Conservation (phyloP, 2,888 invertebrate genomes). For the Crocallis elinguaria region DNA sequence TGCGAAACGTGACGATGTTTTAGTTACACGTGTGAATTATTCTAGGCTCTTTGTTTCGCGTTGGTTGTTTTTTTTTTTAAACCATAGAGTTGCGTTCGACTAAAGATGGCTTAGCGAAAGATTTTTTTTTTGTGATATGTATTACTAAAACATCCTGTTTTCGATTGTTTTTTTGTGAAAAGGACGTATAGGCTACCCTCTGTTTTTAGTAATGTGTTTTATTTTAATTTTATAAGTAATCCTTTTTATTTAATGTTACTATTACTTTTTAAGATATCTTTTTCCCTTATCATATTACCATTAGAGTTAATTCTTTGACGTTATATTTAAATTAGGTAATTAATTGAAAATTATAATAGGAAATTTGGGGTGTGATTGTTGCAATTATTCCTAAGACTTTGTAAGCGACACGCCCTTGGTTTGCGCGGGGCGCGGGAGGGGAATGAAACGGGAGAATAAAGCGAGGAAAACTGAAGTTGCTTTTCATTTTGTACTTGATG, state of each 20-base stretch:
- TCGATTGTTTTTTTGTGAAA: slow-evolving; percentile 4
- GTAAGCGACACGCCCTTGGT: not conserved
- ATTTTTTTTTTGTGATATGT: slow-evolving; percentile 1
- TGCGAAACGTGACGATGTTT: not conserved
- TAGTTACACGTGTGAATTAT: not conserved
- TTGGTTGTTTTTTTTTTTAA: too few relatives aligned
- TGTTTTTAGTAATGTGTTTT: slow-evolving; percentile 22
- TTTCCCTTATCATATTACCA: slow-evolving; percentile 69
- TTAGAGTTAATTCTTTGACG: slow-evolving; percentile 73
- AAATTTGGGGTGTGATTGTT: slow-evolving; percentile 31
- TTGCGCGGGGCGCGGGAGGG: not conserved
- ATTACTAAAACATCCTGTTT: slow-evolving; percentile 4
- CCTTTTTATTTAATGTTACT: slow-evolving; percentile 79
- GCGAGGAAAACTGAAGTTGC: slow-evolving; percentile 1
- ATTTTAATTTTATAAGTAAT: slow-evolving; percentile 43
- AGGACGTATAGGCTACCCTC: slow-evolving; percentile 12
- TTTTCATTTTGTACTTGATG: not conserved
- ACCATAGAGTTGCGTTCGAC: too few relatives aligned
- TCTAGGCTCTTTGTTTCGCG: too few relatives aligned
- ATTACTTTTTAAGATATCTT: slow-evolving; percentile 77
- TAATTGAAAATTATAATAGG: slow-evolving; percentile 27
- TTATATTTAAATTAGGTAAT: slow-evolving; percentile 59
- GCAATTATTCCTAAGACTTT: slow-evolving; percentile 13
- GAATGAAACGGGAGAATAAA: not conserved
- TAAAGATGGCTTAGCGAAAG: slow-evolving; percentile 35